Evolutionary conservation across 2,797 vertebrate genomes (phyloP).

Genomic region (Falco novaeseelandiae): DNA sequence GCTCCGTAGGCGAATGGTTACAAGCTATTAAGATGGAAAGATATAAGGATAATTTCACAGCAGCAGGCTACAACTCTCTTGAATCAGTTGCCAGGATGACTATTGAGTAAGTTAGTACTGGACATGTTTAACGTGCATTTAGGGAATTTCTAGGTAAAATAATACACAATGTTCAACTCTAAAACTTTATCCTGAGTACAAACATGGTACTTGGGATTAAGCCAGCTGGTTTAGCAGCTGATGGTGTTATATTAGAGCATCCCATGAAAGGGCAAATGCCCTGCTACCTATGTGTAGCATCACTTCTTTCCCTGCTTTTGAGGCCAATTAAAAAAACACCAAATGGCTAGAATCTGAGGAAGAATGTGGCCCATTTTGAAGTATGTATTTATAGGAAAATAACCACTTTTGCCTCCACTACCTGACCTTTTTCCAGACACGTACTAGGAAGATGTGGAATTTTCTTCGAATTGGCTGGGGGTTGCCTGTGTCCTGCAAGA

Average conservation of each 20-base stretch:
- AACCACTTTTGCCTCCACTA: background rate
- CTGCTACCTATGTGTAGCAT: background rate
- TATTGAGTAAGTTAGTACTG: constrained; percentile 90
- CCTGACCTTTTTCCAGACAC: background rate
- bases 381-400: background rate
- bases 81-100: constrained; percentile 98
- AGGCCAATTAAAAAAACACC: background rate
- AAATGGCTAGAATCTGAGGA: background rate
- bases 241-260: background rate
- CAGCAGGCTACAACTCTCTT: constrained; percentile 95
- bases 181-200: constrained; percentile 19
- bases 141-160: constrained; percentile 30
- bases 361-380: constrained; percentile 12
- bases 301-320: background rate
- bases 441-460: background rate
- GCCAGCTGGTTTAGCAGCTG: background rate
- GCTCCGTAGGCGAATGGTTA: constrained; percentile 97
- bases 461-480: constrained; percentile 20
- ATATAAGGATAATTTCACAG: constrained; percentile 98
- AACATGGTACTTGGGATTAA: constrained; percentile 8
- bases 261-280: background rate
- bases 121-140: constrained; percentile 67
- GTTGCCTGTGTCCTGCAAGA: background rate
- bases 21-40: constrained; percentile 99
- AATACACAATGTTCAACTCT: background rate